These are phyloP conservation scores for Nibea coibor DNA, from an alignment of 2,113 vertebrate species.

Conservation along the genomic window DNA sequence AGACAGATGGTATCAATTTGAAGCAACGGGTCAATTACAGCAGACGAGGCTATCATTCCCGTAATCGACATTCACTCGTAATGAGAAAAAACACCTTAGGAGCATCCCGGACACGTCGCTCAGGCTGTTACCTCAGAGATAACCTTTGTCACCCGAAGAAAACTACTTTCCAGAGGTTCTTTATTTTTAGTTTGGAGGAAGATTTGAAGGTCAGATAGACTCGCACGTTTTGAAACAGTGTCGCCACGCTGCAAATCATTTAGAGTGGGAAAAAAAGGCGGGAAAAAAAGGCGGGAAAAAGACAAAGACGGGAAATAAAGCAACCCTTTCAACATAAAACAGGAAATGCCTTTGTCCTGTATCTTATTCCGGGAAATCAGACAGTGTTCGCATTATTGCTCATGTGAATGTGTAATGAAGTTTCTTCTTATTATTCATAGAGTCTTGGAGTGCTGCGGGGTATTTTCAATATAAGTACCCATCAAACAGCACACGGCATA, in stretches of 20 bases:
- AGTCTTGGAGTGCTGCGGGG: slow-evolving; percentile 17
- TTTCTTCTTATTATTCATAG: slow-evolving; percentile 53
- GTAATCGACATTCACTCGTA: slow-evolving; percentile 68
- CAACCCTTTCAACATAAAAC: too few species aligned
- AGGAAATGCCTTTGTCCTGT: neutral
- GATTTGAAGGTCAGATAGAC: slow-evolving; percentile 12
- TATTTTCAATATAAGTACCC: slow-evolving; percentile 43
- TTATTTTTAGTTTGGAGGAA: neutral
- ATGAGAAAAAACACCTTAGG: slow-evolving; percentile 66
- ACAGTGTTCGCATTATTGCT: too few species aligned
- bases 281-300: too few species aligned
- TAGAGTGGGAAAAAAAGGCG: too few species aligned
- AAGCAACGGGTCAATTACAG: slow-evolving; percentile 75
- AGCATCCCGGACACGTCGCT: slow-evolving; percentile 50
- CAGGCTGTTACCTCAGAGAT: slow-evolving; percentile 54
- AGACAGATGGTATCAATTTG: slow-evolving; percentile 77
- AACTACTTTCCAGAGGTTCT: slow-evolving; percentile 31
- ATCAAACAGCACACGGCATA: slow-evolving; percentile 29
- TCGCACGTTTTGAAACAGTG: slow-evolving; percentile 8
- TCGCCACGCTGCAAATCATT: neutral
- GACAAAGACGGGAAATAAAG: too few species aligned
- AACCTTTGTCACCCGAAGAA: slow-evolving; percentile 40
- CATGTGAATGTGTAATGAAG: neutral
- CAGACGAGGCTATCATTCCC: slow-evolving; percentile 66
- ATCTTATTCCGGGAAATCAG: neutral